Evolutionary conservation across 2,888 invertebrate species (phyloP), one percentile per base, ranked within the genome.

Genomic region (Parelbella ahira): DNA sequence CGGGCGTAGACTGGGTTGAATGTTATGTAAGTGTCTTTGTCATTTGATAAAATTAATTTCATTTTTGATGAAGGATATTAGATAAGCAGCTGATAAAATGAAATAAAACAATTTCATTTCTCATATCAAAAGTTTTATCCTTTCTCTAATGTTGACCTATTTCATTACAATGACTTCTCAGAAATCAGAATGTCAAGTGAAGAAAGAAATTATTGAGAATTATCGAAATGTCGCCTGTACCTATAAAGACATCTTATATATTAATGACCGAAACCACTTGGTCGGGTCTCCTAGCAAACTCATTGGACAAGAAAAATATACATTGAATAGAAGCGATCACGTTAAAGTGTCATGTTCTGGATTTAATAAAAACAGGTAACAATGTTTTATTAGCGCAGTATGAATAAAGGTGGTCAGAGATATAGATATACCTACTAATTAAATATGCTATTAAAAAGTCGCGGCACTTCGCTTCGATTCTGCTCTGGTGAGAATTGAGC

Each of bases 241-340:
- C 0, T 68, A 68, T 42, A 60, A 54, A 24, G 69, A 70, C 18
- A 64, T 70, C 4, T 30, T 65, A 2, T 63, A 64, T 15, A 19
- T 58, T 0, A 45, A 58, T 9, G 69, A 69, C 10, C 34, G 54
- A 1, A 39, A 41, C 0, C 53, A 61, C 28, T 32, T 36, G 1
- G 25, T 62, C 0, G 51, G 51, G 0, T 45, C 48, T 1, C 43
- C 62, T 0, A 39, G 50, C 0, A 52, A 28, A 23, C 83, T 90
- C 0, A 72, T 73, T 20, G 89, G 90, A 0, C 88, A 87, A 29
- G 84, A 89, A 2, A 81, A 80, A 0, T 94, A 94, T 61, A 81
- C 82, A 5, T 74, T 95, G 21, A 89, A 82, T 45, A 69, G 82
- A 15, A 93, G 93, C 47, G 95, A 95, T 68, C 93, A 93, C 61